Evolutionary conservation across 2,797 vertebrate genomes (phyloP).

Genomic region (Selene dorsalis): DNA sequence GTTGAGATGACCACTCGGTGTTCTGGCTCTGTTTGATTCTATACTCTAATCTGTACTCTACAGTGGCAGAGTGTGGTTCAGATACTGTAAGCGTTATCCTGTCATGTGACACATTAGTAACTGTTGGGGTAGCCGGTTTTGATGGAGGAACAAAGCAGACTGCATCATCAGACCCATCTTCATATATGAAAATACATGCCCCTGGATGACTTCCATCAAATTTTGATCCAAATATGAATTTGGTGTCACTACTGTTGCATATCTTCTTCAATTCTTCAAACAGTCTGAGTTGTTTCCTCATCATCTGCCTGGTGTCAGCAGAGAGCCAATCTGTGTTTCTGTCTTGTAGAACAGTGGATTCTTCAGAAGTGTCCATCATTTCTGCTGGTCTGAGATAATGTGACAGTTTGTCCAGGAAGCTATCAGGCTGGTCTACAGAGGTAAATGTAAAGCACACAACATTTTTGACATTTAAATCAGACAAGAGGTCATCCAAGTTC

Average conservation of each 20-base stretch:
- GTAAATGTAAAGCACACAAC: background rate
- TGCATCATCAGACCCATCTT: background rate
- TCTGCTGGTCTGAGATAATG: background rate
- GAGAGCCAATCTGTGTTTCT: background rate
- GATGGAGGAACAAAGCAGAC: slow-evolving; percentile 2
- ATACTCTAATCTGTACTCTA: background rate
- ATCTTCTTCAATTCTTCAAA: background rate
- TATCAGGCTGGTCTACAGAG: background rate
- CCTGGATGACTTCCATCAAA: background rate
- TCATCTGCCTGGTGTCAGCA: background rate
- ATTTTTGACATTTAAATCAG: background rate
- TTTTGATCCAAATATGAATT: background rate
- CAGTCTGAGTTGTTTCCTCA: background rate
- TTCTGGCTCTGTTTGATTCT: background rate
- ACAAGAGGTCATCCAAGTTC: background rate
- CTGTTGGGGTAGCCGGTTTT: background rate
- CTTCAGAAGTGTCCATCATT: background rate
- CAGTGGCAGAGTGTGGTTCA: background rate
- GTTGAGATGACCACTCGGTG: background rate
- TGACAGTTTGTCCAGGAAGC: background rate
- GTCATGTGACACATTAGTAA: background rate
- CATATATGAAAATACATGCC: background rate
- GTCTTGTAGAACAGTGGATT: background rate
- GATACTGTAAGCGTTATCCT: background rate
- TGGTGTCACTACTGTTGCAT: background rate